Percentiles rank a stretch among this genome's conserved stretches.
These are phyloP conservation scores for Zaprionus tsacasi DNA, from an alignment of 1,140 invertebrate species.

Conservation along the genomic window DNA sequence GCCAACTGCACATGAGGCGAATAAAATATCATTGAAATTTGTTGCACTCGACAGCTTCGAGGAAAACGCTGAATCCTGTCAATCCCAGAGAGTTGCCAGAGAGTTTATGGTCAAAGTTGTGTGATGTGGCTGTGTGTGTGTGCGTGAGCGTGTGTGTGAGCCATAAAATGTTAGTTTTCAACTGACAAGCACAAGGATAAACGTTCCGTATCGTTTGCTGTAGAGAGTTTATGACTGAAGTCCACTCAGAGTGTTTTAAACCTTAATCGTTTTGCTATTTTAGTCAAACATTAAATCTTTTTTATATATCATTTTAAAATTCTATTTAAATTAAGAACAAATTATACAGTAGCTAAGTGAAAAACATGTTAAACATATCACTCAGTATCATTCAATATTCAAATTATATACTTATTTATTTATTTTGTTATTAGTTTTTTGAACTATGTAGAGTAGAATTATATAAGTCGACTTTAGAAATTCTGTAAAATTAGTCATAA, in stretches of 20 bases:
- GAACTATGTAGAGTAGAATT: too few species aligned
- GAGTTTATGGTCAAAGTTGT: conserved; percentile 43
- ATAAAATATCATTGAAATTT: conserved; percentile 65
- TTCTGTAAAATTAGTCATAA: too few species aligned
- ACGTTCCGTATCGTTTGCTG: conserved; percentile 25
- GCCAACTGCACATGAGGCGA: conserved; percentile 41
- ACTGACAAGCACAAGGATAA: conserved; percentile 36
- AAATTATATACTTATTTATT: too few species aligned
- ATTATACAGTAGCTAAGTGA: too few species aligned
- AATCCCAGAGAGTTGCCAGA: conserved; percentile 33
- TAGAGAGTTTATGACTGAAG: conserved; percentile 22
- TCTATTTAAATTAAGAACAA: not conserved
- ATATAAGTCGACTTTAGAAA: too few species aligned
- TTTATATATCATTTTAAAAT: not conserved
- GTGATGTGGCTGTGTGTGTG: not conserved
- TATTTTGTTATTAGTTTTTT: too few species aligned
- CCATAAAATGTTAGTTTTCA: conserved; percentile 45
- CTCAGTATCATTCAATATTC: too few species aligned
- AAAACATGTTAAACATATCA: too few species aligned
- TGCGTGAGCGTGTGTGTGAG: not conserved
- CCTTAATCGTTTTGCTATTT: not conserved
- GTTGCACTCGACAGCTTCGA: conserved; percentile 84
- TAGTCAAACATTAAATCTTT: not conserved
- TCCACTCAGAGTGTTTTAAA: not conserved
- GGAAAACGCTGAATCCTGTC: conserved; percentile 28